Base-by-base conservation (phyloP, 2,888 invertebrate species). In the Pollenia angustigena region DNA sequence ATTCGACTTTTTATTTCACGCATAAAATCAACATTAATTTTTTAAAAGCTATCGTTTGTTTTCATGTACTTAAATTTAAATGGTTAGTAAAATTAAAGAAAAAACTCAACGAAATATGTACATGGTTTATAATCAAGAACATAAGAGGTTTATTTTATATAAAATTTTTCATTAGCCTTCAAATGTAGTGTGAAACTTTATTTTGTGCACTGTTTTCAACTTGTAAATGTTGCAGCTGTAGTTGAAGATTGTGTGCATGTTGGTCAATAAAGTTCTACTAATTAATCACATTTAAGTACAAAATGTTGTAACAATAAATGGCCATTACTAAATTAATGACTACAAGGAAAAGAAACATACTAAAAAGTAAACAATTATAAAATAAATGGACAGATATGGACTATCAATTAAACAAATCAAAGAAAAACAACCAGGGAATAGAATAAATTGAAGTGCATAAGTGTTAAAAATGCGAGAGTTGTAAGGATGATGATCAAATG, bases 261-360 rank as follows among this genome's bases (percentile, higher is more conserved):
- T 75, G 69, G 52, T 50, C 66, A 80, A 80, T 71, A n/a, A 60
- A 40, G 60, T 58, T 76, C 66, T 58, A 52, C 76, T 83, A 83
- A 86, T 86, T 86, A 86, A 83, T 80, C 80, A 83, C 66, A 18
- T 76, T 64, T 83, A 62, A 76, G 75, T 80, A 72, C 23, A 50
- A 76, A 82, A 79, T 58, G 79, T 23, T 85, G 75, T 82, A 66
- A 72, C 62, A 80, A 54, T 74, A 86, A 72, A 68, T 78, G 48
- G 46, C 44, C 75, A 80, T 79, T 76, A 83, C 46, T 42, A 72
- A 83, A 83, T 86, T 80, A 83, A 83, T 72, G 76, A 56, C 42
- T 76, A 72, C 64, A 75, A 18, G 74, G 12, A 74, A 60, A 62
- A 79, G 2, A 23, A 23, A 56, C 69, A 32, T 6, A 32, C 32